Conservation (phyloP, 1,140 invertebrate species). For the Heliconius melpomene region DNA sequence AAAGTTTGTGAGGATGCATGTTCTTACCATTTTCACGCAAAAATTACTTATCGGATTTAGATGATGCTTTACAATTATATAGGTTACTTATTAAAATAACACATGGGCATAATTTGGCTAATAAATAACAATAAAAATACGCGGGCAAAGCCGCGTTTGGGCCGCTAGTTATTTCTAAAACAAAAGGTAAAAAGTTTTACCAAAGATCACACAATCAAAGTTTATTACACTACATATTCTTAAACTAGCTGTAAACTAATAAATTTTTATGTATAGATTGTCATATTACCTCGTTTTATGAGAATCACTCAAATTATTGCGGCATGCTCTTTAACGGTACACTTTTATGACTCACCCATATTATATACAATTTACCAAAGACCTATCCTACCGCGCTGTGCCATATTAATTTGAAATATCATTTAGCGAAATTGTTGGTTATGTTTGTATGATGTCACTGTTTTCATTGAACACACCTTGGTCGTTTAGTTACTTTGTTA, state of each 20-base stretch:
- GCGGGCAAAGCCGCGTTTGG: no score
- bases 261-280: background rate
- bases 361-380: constrained; percentile 4
- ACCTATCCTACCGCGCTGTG: background rate
- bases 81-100: no score
- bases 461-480: background rate
- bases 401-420: background rate
- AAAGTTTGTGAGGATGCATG: no score
- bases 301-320: background rate
- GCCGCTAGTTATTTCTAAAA: background rate
- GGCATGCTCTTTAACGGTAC: background rate
- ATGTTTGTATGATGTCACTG: constrained; percentile 1
- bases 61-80: no score
- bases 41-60: no score
- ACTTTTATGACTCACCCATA: background rate
- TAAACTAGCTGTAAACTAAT: background rate
- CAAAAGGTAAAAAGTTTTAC: background rate
- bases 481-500: background rate
- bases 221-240: background rate
- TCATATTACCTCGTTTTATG: background rate
- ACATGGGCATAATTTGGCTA: no score
- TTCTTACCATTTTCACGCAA: no score
- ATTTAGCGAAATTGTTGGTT: background rate
- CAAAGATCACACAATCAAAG: background rate
- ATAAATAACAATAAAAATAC: no score